These are phyloP conservation scores for Pseudorectes ferrugineus DNA, from an alignment of 2,113 vertebrate species.

Conservation along the genomic window DNA sequence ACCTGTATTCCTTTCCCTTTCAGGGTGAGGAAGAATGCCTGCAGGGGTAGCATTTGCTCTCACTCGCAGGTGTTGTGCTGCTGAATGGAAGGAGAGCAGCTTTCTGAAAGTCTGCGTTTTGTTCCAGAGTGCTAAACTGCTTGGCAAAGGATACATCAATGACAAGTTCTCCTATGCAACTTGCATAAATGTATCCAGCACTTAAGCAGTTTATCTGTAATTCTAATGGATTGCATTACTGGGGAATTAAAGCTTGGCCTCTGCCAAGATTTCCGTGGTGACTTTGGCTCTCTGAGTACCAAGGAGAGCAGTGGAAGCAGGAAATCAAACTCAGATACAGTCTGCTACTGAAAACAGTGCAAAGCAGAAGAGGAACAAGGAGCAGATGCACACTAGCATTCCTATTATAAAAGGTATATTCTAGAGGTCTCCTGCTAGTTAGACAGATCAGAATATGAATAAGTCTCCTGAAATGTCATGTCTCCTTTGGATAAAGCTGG, in stretches of 20 bases:
- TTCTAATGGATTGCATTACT: neutral
- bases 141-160: neutral
- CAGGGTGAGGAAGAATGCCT: neutral
- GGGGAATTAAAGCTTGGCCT: neutral
- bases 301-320: neutral
- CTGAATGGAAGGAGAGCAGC: neutral
- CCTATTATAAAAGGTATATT: neutral
- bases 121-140: neutral
- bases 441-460: neutral
- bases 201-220: neutral
- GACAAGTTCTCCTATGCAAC: neutral
- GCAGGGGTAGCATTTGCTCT: neutral
- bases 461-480: neutral
- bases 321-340: neutral
- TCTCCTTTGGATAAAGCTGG: neutral
- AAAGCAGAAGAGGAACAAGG: neutral
- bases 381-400: neutral
- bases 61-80: neutral
- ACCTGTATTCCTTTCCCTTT: neutral
- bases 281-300: neutral
- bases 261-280: constrained; percentile 15
- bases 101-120: neutral
- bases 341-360: neutral
- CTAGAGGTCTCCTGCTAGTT: neutral
- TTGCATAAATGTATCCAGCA: neutral